Evolutionary conservation across 2,888 invertebrate species (phyloP).

Genomic region (Netelia fuscicornis): DNA sequence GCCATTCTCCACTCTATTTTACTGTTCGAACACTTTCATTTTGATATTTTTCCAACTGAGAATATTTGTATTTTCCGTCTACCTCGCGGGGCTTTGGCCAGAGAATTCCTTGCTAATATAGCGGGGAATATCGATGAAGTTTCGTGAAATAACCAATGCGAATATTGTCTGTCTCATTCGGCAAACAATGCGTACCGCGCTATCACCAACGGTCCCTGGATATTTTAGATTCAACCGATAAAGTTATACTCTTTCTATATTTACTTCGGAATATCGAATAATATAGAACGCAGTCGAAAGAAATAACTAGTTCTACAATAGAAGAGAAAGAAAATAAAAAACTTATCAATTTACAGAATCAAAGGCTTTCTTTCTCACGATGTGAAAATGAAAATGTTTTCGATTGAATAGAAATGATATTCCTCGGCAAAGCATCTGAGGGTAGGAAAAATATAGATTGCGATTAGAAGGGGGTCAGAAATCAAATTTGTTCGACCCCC

Average conservation of each 20-base stretch:
- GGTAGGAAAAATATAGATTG: not conserved
- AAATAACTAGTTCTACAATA: not conserved
- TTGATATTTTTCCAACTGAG: constrained; percentile 45
- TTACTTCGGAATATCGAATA: not conserved
- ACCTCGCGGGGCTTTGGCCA: constrained; percentile 6
- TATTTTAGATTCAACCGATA: constrained; percentile 12
- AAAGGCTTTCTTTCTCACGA: not conserved
- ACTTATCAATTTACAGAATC: not conserved
- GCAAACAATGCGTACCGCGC: constrained; percentile 15
- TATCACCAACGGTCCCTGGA: constrained; percentile 7
- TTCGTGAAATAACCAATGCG: constrained; percentile 62
- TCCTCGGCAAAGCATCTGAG: not conserved
- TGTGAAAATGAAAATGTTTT: not conserved
- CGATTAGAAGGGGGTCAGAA: not conserved
- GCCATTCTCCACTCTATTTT: constrained; percentile 30
- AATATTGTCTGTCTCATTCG: constrained; percentile 12
- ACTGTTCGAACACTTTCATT: constrained; percentile 47
- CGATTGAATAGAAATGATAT: not conserved
- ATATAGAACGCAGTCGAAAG: not conserved
- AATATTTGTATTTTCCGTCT: constrained; percentile 22
- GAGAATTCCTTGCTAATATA: constrained; percentile 70
- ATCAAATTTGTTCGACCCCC: no score
- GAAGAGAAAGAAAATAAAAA: constrained; percentile 40
- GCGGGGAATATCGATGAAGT: constrained; percentile 80
- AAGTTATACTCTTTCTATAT: not conserved